Evolutionary conservation across 2,888 invertebrate genomes (phyloP).

Genomic region (Eucera pruinosa): DNA sequence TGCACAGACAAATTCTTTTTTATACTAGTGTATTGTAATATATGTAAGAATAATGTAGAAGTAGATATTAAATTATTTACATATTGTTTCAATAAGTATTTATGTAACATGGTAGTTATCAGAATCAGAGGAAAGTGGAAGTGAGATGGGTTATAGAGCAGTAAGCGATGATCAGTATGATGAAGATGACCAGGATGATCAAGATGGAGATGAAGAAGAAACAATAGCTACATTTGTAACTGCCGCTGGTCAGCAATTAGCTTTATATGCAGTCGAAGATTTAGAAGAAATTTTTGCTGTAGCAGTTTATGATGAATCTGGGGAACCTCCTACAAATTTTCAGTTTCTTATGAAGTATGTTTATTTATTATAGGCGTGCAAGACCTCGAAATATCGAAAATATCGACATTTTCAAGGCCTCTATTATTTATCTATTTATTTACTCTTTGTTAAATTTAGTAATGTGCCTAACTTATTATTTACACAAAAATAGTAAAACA

Average conservation of each 20-base stretch:
- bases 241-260: constrained; percentile 81
- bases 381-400: no score
- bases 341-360: constrained; percentile 82
- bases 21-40: no score
- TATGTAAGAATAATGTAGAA: not conserved
- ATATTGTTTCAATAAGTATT: not conserved
- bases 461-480: not conserved
- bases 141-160: constrained; percentile 37
- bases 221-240: constrained; percentile 83
- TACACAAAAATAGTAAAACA: not conserved
- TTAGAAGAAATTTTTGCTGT: constrained; percentile 83
- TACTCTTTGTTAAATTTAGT: no score
- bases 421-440: no score
- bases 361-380: no score
- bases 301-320: constrained; percentile 82
- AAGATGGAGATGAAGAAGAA: constrained; percentile 80
- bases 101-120: constrained; percentile 40
- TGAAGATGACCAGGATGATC: constrained; percentile 79
- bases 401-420: no score
- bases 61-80: not conserved
- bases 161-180: constrained; percentile 67
- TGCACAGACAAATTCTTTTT: no score
- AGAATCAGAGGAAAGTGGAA: constrained; percentile 54
- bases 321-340: constrained; percentile 81
- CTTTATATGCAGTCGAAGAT: constrained; percentile 82